These are phyloP conservation scores for Pteronotus mesoamericanus DNA, from an alignment of 2,797 vertebrate species.

Conservation along the genomic window DNA sequence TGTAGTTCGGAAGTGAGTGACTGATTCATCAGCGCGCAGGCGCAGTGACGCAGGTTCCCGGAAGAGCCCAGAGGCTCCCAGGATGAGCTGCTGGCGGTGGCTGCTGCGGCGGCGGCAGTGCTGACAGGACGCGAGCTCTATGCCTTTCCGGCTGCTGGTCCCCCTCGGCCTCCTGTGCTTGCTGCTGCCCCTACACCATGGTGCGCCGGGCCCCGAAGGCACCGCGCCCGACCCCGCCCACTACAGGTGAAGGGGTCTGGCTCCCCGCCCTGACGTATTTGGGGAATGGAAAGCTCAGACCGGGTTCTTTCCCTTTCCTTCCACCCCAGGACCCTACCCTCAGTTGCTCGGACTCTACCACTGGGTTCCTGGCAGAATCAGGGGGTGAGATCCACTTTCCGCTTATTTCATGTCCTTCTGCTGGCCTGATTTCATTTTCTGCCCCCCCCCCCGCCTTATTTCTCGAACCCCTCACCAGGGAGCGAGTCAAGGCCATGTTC, in stretches of 20 bases:
- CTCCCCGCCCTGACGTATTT: not conserved
- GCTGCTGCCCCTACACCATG: slow-evolving; percentile 54
- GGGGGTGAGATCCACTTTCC: not conserved
- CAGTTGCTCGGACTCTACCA: not conserved
- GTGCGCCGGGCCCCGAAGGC: slow-evolving; percentile 64
- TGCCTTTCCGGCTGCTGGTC: slow-evolving; percentile 70
- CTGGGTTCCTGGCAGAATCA: not conserved
- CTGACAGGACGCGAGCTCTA: slow-evolving; percentile 54
- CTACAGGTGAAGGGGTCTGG: slow-evolving; percentile 77
- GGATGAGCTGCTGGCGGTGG: not conserved
- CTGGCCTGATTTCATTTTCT: not conserved
- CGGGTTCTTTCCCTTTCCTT: not conserved
- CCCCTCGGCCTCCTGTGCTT: slow-evolving; percentile 68
- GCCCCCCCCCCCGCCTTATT: slow-evolving; percentile 33
- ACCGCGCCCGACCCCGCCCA: slow-evolving; percentile 75
- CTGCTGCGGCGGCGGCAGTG: not conserved
- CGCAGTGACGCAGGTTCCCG: slow-evolving; percentile 52
- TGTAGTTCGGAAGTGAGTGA: slow-evolving; percentile 61
- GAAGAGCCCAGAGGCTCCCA: slow-evolving; percentile 53
- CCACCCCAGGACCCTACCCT: not conserved
- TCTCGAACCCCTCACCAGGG: slow-evolving; percentile 79
- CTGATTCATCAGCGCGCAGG: slow-evolving; percentile 37
- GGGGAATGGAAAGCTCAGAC: slow-evolving; percentile 1
- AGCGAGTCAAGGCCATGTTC: slow-evolving; percentile 95
- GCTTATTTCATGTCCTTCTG: not conserved